These are phyloP conservation scores for Aphidoletes aphidimyza DNA, from an alignment of 2,888 invertebrate genomes.

Conservation along the genomic window DNA sequence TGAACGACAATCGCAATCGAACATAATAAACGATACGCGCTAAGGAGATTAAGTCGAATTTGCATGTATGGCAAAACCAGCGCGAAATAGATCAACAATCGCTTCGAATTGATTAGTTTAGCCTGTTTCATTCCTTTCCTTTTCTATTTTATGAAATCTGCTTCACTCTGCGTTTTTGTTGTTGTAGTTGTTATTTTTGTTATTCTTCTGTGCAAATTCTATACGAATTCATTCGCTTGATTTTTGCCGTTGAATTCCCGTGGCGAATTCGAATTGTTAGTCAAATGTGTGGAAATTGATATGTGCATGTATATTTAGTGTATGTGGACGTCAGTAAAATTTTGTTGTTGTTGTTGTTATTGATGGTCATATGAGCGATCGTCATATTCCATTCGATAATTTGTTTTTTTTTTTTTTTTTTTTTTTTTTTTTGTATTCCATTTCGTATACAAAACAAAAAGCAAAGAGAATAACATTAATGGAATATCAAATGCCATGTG, in stretches of 20 bases:
- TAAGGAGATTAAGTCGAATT: not conserved
- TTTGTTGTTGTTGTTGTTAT: not conserved
- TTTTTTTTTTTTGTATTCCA: not conserved
- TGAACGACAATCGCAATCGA: too few species aligned
- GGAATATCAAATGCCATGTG: conserved; percentile 25
- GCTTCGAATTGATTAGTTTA: not conserved
- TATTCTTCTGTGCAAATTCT: not conserved
- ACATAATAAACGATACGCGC: not conserved
- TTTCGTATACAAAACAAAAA: conserved; percentile 11
- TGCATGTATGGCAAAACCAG: not conserved
- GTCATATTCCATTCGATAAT: not conserved
- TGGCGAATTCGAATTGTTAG: too few species aligned
- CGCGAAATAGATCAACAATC: not conserved
- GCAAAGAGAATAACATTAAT: too few species aligned
- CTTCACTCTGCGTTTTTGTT: too few species aligned
- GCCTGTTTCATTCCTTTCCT: not conserved
- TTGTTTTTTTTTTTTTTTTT: not conserved
- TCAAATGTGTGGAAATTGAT: not conserved
- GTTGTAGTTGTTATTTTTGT: too few species aligned
- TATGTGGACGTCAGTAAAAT: not conserved
- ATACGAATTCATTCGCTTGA: not conserved
- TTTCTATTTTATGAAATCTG: too few species aligned
- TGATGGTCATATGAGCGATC: not conserved
- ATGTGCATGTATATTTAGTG: too few species aligned
- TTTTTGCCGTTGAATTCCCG: too few species aligned